These are phyloP conservation scores for Sarcophaga caerulescens DNA, from an alignment of 2,888 invertebrate genomes.

Conservation along the genomic window DNA sequence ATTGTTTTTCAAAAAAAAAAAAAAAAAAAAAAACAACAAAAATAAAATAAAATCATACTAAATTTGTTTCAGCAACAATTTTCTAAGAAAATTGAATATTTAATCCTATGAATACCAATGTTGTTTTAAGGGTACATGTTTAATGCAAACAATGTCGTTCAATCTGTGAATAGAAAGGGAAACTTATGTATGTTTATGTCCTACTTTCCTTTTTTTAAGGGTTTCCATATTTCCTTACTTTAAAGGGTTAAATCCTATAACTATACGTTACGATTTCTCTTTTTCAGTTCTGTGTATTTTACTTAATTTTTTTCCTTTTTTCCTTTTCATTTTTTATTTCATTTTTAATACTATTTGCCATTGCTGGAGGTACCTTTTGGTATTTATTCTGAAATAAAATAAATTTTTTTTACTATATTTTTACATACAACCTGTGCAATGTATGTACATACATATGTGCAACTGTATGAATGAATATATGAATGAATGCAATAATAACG, in stretches of 20 bases:
- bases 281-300: not conserved
- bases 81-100: too few species aligned
- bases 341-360: not conserved
- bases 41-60: too few species aligned
- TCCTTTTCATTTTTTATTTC: not conserved
- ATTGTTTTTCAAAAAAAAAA: too few species aligned
- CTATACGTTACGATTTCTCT: not conserved
- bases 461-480: not conserved
- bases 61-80: too few species aligned
- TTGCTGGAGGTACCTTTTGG: not conserved
- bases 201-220: too few species aligned
- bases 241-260: not conserved
- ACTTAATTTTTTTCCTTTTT: not conserved
- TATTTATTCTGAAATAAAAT: not conserved
- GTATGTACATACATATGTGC: not conserved
- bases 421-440: not conserved
- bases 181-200: too few species aligned
- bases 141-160: too few species aligned
- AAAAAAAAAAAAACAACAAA: too few species aligned
- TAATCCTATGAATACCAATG: too few species aligned
- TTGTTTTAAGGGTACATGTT: too few species aligned
- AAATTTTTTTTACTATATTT: not conserved
- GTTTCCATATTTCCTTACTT: too few species aligned
- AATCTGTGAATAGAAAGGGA: too few species aligned
- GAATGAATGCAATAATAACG: not conserved